Conservation (phyloP, 2,888 invertebrate genomes). For the Lasius platythorax region DNA sequence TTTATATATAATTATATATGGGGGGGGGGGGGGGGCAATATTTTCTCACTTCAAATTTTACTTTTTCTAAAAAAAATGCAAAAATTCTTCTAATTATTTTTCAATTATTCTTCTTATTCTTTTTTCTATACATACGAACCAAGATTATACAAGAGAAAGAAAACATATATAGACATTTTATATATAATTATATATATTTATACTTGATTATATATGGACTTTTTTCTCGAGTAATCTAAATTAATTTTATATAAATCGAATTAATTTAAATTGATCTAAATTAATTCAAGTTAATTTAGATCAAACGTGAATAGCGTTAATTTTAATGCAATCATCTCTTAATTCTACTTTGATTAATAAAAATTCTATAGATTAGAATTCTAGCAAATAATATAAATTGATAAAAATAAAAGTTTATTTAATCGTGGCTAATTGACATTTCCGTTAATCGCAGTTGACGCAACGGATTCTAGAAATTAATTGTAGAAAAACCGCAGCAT, state of each 20-base stretch:
- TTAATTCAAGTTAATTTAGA: background rate
- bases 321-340: constrained; percentile 31
- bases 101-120: background rate
- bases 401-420: constrained; percentile 44
- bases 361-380: background rate
- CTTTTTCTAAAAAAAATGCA: background rate
- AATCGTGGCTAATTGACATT: constrained; percentile 7
- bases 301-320: background rate
- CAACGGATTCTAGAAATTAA: constrained; percentile 45
- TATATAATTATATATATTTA: background rate
- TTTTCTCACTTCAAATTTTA: background rate
- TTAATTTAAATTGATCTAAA: constrained; percentile 24
- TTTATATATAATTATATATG: too few species aligned
- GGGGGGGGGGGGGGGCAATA: too few species aligned
- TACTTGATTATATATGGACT: background rate
- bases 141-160: background rate
- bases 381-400: constrained; percentile 20
- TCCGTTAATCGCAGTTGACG: constrained; percentile 18
- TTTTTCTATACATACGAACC: background rate
- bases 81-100: background rate
- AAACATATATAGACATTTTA: background rate
- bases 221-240: background rate
- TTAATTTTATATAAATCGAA: constrained; percentile 1
- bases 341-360: constrained; percentile 36
- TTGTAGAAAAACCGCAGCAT: constrained; percentile 49